Evolutionary conservation across 1,140 invertebrate species (phyloP).

Genomic region (Orussus abietinus): DNA sequence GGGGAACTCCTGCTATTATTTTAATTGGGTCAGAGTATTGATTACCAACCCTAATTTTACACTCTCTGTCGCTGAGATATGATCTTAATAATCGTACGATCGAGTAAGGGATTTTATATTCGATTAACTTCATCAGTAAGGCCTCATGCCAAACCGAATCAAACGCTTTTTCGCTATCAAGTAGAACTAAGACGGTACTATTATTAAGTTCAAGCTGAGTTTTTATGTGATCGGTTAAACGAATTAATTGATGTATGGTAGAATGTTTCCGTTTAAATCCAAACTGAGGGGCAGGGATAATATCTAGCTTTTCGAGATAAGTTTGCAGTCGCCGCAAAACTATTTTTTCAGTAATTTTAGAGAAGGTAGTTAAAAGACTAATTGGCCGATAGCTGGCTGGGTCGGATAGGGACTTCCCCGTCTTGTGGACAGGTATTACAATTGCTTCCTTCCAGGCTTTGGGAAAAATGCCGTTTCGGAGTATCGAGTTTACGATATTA

Average conservation of each 20-base stretch:
- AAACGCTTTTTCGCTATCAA: no score
- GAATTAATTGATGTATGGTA: slow-evolving; percentile 8
- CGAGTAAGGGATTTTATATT: no score
- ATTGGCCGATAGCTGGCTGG: slow-evolving; percentile 7
- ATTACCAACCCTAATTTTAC: no score
- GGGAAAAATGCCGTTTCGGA: slow-evolving; percentile 5
- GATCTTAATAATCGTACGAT: no score
- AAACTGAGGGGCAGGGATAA: neutral
- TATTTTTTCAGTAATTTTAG: slow-evolving; percentile 11
- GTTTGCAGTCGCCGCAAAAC: neutral
- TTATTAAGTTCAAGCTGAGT: neutral
- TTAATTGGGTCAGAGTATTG: no score
- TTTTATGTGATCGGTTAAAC: slow-evolving; percentile 6
- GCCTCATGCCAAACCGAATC: no score
- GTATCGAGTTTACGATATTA: slow-evolving; percentile 1
- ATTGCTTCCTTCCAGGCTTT: slow-evolving; percentile 11
- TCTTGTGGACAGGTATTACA: slow-evolving; percentile 3
- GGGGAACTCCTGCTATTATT: no score
- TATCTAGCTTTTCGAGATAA: neutral
- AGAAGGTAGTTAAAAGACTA: slow-evolving; percentile 5
- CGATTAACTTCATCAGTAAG: no score
- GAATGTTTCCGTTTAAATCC: slow-evolving; percentile 4
- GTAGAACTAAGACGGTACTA: no score
- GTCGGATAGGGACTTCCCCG: neutral
- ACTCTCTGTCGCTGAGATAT: no score